Percentiles rank a stretch among this genome's conserved stretches.
Conservation (phyloP, 2,888 invertebrate species). For the Molorchus minor region DNA sequence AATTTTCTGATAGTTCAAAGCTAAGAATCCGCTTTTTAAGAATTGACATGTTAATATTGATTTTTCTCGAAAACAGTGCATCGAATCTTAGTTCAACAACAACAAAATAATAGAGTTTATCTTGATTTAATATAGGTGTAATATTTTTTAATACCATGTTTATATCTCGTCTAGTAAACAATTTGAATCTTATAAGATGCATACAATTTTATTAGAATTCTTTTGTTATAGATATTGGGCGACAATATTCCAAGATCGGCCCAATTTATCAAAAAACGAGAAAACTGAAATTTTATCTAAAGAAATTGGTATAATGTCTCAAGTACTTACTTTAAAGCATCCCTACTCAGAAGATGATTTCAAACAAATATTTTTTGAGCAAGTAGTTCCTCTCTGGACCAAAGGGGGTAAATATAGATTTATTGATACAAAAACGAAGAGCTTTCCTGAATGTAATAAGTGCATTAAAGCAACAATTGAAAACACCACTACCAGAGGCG, state of each 20-base stretch:
- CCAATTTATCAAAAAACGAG: not conserved
- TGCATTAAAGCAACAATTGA: not conserved
- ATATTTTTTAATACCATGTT: not conserved
- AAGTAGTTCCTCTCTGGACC: not conserved
- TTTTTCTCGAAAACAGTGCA: too few relatives aligned
- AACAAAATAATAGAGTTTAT: too few relatives aligned
- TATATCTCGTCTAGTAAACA: not conserved
- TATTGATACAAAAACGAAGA: not conserved
- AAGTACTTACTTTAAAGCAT: not conserved
- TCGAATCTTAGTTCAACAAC: too few relatives aligned
- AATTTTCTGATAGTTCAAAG: too few relatives aligned
- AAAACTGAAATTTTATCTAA: not conserved
- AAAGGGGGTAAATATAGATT: not conserved
- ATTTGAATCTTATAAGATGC: not conserved
- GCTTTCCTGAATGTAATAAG: not conserved
- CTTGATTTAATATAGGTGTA: not conserved
- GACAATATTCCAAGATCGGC: not conserved
- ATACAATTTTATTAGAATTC: not conserved
- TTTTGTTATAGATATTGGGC: not conserved
- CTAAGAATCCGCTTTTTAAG: too few relatives aligned
- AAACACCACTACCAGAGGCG: not conserved
- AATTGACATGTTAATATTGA: too few relatives aligned
- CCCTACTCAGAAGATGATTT: not conserved
- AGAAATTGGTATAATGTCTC: not conserved
- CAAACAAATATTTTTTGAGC: not conserved